Conservation (phyloP, 2,888 invertebrate genomes). For the Baccha elongata region DNA sequence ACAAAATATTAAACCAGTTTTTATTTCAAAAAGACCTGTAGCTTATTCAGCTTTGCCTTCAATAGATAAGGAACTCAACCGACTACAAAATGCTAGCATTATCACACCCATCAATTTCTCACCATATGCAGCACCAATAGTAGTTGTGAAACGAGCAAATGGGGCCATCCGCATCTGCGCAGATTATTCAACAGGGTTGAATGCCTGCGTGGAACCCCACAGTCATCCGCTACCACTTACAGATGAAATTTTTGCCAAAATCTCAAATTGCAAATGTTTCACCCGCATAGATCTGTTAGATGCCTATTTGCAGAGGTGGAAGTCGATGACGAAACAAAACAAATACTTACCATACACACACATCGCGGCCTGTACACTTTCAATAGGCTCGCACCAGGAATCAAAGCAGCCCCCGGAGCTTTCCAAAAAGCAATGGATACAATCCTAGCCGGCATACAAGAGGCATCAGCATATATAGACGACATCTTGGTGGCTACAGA, state of each 20-base stretch:
- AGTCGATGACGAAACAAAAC: constrained; percentile 30
- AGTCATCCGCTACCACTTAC: constrained; percentile 40
- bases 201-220: constrained; percentile 38
- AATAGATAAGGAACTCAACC: too few relatives aligned
- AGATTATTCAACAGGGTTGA: constrained; percentile 53
- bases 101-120: too few relatives aligned
- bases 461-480: constrained; percentile 44
- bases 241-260: constrained; percentile 48
- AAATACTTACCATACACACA: not conserved
- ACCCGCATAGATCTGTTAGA: constrained; percentile 44
- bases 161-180: too few relatives aligned
- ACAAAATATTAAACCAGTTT: too few relatives aligned
- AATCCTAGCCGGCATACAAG: constrained; percentile 40
- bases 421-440: constrained; percentile 58
- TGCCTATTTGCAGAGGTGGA: constrained; percentile 49
- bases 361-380: constrained; percentile 7
- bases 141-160: too few relatives aligned
- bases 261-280: constrained; percentile 19
- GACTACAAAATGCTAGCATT: too few relatives aligned
- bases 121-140: too few relatives aligned
- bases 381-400: constrained; percentile 42
- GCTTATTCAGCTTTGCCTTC: too few relatives aligned
- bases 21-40: too few relatives aligned
- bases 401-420: constrained; percentile 58
- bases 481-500: constrained; percentile 40